phyloP scores from a whole-genome alignment of 1,140 invertebrate genomes.

The Lamellibrachia luymesi region DNA sequence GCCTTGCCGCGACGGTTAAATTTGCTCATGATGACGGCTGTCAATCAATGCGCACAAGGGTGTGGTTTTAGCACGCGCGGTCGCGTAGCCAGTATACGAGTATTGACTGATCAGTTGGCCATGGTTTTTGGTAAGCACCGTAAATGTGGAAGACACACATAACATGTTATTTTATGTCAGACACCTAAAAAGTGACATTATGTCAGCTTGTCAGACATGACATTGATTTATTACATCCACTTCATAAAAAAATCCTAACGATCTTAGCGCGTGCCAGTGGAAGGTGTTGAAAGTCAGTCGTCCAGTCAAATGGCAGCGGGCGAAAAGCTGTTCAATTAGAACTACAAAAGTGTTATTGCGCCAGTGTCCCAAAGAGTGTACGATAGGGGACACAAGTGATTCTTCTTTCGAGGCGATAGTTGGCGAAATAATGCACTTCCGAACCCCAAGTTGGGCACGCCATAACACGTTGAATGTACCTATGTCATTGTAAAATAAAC shows the following conservation, averaged over 20 bases:
- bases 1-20: neutral
- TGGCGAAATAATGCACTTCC: no score
- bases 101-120: neutral
- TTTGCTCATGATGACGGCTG: neutral
- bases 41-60: neutral
- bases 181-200: no score
- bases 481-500: no score
- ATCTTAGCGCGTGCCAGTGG: neutral
- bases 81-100: neutral
- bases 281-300: neutral
- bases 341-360: neutral
- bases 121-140: neutral
- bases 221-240: neutral
- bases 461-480: no score
- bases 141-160: neutral
- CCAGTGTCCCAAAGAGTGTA: no score
- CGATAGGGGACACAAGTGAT: no score
- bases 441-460: no score
- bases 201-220: no score
- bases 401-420: no score
- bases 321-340: neutral
- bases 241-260: neutral
- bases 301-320: neutral
- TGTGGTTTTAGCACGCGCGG: neutral
- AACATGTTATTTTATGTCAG: no score